These are phyloP conservation scores for Aptenodytes forsteri DNA, from an alignment of 2,113 vertebrate species.

Conservation along the genomic window DNA sequence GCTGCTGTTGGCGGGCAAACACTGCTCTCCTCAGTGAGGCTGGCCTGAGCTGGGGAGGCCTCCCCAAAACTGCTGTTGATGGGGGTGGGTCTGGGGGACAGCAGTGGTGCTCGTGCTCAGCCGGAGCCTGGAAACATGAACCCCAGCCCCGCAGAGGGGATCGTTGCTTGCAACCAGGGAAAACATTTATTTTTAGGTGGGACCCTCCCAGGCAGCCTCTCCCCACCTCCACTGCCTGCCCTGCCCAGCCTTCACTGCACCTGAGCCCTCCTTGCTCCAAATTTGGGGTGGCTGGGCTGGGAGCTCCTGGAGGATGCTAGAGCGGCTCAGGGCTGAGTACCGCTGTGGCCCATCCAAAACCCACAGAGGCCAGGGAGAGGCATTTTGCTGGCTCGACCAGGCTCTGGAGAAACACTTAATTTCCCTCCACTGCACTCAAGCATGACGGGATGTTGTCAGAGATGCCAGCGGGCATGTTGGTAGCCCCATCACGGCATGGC, in stretches of 20 bases:
- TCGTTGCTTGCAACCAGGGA: fast-evolving
- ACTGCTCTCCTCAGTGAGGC: background rate
- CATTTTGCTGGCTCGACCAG: fast-evolving
- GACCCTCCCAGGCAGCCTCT: background rate
- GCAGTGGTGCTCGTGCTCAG: background rate
- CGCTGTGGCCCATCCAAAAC: background rate
- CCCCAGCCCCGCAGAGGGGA: background rate
- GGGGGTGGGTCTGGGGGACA: no score
- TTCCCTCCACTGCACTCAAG: background rate
- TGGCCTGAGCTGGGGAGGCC: background rate
- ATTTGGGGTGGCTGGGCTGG: fast-evolving
- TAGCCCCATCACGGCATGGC: fast-evolving
- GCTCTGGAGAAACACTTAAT: background rate
- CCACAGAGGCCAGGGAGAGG: fast-evolving
- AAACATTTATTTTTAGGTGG: background rate
- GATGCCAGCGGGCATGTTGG: fast-evolving
- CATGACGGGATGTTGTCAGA: fast-evolving
- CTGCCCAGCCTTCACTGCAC: fast-evolving
- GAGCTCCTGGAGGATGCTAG: background rate
- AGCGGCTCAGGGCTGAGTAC: background rate
- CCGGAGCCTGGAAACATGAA: background rate
- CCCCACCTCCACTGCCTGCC: background rate
- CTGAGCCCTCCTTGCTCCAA: background rate
- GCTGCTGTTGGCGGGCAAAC: fast-evolving
- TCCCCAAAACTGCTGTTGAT: background rate